These are phyloP conservation scores for Limnephilus lunatus DNA, from an alignment of 2,888 invertebrate genomes.

Conservation along the genomic window DNA sequence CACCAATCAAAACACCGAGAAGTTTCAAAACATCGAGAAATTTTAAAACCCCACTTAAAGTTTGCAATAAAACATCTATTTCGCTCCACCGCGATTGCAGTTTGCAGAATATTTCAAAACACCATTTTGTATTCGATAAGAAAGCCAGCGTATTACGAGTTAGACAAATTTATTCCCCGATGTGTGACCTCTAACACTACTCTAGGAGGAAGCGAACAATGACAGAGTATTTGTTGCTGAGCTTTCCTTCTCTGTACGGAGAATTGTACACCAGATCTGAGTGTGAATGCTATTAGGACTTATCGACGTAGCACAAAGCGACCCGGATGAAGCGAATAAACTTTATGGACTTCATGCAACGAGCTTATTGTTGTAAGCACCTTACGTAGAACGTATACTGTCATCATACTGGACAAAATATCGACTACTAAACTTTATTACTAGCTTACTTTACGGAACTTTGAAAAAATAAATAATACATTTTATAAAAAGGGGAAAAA, in stretches of 20 bases:
- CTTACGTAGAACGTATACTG: neutral
- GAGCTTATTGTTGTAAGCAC: neutral
- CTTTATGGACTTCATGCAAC: constrained; percentile 6
- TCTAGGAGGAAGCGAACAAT: constrained; percentile 27
- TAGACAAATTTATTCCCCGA: constrained; percentile 15
- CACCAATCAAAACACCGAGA: too few species aligned
- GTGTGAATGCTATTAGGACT: neutral
- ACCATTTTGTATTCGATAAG: neutral
- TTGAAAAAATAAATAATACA: too few species aligned
- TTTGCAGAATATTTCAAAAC: neutral
- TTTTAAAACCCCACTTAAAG: neutral
- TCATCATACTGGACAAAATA: neutral
- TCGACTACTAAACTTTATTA: neutral
- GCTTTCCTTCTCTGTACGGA: neutral
- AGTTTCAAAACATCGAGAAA: neutral
- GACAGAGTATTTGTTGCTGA: neutral
- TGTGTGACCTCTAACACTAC: constrained; percentile 12
- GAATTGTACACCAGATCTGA: neutral
- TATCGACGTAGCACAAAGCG: constrained; percentile 5
- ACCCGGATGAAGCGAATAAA: constrained; percentile 19
- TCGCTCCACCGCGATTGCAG: neutral
- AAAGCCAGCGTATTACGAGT: constrained; percentile 12
- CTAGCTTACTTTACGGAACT: too few species aligned
- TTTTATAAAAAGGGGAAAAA: too few species aligned
- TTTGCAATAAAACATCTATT: neutral